phyloP scores from a whole-genome alignment of 2,888 invertebrate genomes.

The Epicampocera succincta region DNA sequence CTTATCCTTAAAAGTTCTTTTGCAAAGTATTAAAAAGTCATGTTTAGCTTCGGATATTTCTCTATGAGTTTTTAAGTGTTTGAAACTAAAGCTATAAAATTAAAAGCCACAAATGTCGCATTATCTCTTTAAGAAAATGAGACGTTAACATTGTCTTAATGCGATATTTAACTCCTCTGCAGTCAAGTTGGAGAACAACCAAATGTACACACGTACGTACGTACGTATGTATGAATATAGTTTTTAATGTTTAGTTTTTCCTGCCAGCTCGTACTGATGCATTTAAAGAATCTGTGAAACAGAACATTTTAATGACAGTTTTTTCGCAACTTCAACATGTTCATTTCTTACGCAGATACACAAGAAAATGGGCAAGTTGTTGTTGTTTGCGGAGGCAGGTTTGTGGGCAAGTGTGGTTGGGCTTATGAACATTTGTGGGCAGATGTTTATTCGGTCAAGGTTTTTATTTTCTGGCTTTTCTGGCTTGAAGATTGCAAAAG shows the following conservation, averaged over 20 bases:
- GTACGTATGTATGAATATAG: not conserved
- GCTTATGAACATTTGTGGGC: not conserved
- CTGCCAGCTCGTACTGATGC: constrained; percentile 19
- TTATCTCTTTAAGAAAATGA: constrained; percentile 59
- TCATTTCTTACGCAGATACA: not conserved
- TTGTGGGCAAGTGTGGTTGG: too few species aligned
- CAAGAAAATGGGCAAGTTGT: not conserved
- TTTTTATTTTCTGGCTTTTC: constrained; percentile 1
- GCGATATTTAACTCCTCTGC: constrained; percentile 43
- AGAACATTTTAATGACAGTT: constrained; percentile 53
- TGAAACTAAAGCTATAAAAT: constrained; percentile 56
- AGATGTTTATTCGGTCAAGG: constrained; percentile 40
- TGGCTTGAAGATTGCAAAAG: constrained; percentile 34
- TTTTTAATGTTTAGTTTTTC: not conserved
- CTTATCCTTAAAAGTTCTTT: not conserved
- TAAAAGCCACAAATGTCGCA: constrained; percentile 65
- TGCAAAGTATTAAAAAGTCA: constrained; percentile 20
- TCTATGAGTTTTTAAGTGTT: constrained; percentile 20
- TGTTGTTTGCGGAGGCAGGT: too few species aligned
- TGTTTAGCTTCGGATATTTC: not conserved
- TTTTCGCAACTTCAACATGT: constrained; percentile 6
- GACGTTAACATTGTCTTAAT: constrained; percentile 57
- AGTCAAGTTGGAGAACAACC: not conserved
- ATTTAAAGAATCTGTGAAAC: constrained; percentile 48
- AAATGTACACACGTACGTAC: not conserved